Percentiles rank a stretch among this genome's conserved stretches.
These are phyloP conservation scores for Sylvicapra grimmia DNA, from an alignment of 2,113 vertebrate species.

Conservation along the genomic window DNA sequence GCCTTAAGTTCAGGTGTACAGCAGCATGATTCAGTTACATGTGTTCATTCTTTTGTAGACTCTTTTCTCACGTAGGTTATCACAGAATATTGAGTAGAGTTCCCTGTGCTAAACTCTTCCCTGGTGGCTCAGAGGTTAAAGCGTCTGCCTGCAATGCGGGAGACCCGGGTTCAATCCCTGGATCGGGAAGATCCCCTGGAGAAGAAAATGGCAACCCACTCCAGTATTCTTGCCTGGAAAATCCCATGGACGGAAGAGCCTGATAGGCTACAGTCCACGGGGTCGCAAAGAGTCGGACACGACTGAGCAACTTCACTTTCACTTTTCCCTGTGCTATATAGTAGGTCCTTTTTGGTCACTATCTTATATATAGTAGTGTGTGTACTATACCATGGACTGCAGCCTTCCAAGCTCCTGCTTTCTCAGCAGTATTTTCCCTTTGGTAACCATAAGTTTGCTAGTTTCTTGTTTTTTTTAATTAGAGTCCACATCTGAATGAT, in stretches of 20 bases:
- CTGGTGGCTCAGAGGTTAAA: neutral
- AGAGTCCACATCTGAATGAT: neutral
- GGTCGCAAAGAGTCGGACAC: no score
- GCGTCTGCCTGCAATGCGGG: neutral
- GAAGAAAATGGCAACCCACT: no score
- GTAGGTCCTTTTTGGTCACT: neutral
- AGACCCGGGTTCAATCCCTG: no score
- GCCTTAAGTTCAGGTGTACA: neutral
- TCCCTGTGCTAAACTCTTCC: neutral
- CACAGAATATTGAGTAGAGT: neutral
- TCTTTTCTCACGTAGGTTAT: neutral
- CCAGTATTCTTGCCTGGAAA: no score
- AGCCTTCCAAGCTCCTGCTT: neutral
- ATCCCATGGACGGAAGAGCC: no score
- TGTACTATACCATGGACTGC: no score
- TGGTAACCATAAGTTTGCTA: neutral
- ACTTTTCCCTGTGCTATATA: neutral
- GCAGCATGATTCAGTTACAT: neutral
- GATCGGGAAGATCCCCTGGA: no score
- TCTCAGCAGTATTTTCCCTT: neutral
- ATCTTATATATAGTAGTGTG: neutral
- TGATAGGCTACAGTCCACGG: accelerated
- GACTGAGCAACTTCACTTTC: neutral
- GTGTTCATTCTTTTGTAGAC: neutral
- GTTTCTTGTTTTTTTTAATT: neutral